These are phyloP conservation scores for Heliangelus exortis DNA, from an alignment of 2,797 vertebrate genomes.

Conservation along the genomic window DNA sequence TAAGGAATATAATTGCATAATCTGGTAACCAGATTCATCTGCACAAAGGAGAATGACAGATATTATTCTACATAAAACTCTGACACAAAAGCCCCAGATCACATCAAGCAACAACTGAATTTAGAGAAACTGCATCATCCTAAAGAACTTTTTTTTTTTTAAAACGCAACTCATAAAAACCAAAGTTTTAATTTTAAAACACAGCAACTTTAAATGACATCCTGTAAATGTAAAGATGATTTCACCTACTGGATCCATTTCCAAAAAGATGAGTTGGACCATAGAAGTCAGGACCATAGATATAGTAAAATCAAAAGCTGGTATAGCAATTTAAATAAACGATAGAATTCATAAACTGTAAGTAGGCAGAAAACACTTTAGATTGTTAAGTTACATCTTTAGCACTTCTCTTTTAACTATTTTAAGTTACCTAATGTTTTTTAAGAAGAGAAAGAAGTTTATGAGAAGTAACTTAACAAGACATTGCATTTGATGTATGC, in stretches of 20 bases:
- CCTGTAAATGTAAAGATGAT: not conserved
- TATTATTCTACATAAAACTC: not conserved
- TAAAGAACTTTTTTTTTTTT: not conserved
- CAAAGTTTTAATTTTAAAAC: not conserved
- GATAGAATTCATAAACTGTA: not conserved
- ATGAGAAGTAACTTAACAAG: not conserved
- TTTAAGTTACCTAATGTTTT: accelerated
- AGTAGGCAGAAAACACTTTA: not conserved
- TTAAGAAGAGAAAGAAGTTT: not conserved
- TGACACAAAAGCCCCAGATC: not conserved
- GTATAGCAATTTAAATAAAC: not conserved
- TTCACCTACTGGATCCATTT: not conserved
- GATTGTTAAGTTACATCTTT: not conserved
- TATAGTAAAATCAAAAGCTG: not conserved
- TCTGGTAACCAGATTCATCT: not conserved
- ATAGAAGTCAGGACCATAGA: not conserved
- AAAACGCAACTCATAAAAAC: not conserved
- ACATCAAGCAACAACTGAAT: not conserved
- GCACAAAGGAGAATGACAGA: not conserved
- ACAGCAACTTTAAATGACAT: not conserved
- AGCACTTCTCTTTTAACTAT: not conserved
- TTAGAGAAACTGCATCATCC: not conserved
- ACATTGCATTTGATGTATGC: not conserved
- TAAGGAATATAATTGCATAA: not conserved
- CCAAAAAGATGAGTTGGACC: not conserved